Base-by-base conservation (phyloP, 1,140 invertebrate genomes). In the Drosophila pseudoobscura region DNA sequence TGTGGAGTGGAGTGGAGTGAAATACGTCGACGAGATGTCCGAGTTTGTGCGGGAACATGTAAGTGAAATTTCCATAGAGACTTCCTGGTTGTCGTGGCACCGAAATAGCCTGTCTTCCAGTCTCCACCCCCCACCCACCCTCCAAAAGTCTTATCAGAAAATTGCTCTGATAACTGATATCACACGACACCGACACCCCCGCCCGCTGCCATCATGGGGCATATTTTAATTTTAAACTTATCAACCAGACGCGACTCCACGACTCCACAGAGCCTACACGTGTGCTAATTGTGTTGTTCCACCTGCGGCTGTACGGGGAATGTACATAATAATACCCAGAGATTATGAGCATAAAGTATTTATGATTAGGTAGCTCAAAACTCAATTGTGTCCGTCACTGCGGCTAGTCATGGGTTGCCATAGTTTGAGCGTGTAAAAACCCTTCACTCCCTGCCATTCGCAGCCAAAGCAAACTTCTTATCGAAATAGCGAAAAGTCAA, bases 1-100 rank as follows among this genome's bases (percentile, higher is more conserved):
- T 70, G 35, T 13, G 35, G 11, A 13, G 35, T 26, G 13, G 22
- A 45, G 50, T 49, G 41, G 22, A 58, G 60, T 44, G 47, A 46
- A 22, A 64, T 20, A 13, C n/a, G 35, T 44, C 35, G 24, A 80
- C 57, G 46, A 76, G 13, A 74, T 85, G 80, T 80, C 77, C 58
- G 80, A 85, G 45, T 87, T 85, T 80, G 63, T 85, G 64, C 63
- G 82, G 60, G 73, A 85, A 74, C 80, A 78, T 85, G 80, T 85
- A 87, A 85, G 80, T 74, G 24, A 26, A 26, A 26, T 52, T n/a
- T 15, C 15, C 8, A 45, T 26, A 51, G 49, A 29, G 55, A 73
- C 70, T 73, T 73, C 69, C 69, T 73, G 51, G 51, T 63, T 64
- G 59, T 73, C 59, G 51, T 56, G 59, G 58, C 70, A 64, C 13